phyloP scores from a whole-genome alignment of 92 coral and sea anemone genomes.

The Phenganax subtilis region DNA sequence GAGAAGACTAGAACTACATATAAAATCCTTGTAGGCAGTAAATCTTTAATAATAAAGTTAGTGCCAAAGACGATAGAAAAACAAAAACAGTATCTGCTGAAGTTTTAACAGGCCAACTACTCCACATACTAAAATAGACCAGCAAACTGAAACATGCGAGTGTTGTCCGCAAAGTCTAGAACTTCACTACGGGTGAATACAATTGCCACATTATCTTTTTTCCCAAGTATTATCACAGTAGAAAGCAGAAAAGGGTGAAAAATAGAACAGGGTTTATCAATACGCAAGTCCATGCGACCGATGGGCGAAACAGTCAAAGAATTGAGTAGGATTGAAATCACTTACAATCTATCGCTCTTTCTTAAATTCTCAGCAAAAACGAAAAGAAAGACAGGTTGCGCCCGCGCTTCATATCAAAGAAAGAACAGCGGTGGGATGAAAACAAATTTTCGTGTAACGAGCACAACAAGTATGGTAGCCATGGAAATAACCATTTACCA shows the following conservation, averaged over 20 bases:
- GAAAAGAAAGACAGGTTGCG: constrained; percentile 9
- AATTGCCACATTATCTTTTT: background rate
- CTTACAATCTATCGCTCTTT: background rate
- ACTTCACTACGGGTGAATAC: background rate
- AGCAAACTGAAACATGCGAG: too few species aligned
- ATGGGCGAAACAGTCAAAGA: constrained; percentile 16
- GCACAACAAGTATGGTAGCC: background rate
- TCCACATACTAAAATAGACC: too few species aligned
- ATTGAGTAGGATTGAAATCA: background rate
- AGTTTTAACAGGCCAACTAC: too few species aligned
- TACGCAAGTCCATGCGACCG: background rate
- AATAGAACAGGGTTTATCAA: background rate
- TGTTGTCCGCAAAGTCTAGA: too few species aligned
- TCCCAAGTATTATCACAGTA: background rate
- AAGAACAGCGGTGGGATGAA: constrained; percentile 6
- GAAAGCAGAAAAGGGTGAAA: background rate
- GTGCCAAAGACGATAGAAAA: too few species aligned
- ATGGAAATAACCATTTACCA: background rate
- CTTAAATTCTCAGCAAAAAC: background rate
- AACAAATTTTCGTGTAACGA: background rate
- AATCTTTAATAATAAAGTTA: too few species aligned
- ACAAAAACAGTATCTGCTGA: too few species aligned
- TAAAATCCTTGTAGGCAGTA: background rate
- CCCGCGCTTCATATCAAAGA: constrained; percentile 20
- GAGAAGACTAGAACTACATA: background rate